Evolutionary conservation across 1,140 invertebrate species (phyloP).

Genomic region (Grapholita molesta): DNA sequence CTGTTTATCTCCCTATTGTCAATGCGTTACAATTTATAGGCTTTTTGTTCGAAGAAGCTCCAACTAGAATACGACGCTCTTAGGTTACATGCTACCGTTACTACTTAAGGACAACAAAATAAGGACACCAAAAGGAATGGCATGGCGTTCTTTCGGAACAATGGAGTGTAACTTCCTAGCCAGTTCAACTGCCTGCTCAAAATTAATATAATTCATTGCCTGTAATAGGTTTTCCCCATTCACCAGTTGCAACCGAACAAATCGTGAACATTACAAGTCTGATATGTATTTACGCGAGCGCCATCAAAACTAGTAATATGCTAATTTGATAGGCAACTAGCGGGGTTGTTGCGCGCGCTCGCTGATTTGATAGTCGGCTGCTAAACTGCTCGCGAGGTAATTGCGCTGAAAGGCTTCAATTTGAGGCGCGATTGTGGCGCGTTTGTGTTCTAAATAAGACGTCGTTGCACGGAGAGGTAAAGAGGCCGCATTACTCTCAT

Average conservation of each 20-base stretch:
- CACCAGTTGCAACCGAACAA: not conserved
- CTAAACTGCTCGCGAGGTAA: slow-evolving; percentile 53
- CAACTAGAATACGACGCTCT: not conserved
- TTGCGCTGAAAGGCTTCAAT: slow-evolving; percentile 69
- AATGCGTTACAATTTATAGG: not conserved
- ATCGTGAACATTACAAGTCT: slow-evolving; percentile 21
- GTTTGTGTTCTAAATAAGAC: slow-evolving; percentile 69
- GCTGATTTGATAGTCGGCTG: slow-evolving; percentile 47
- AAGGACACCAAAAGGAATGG: not conserved
- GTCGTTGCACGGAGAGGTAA: slow-evolving; percentile 56
- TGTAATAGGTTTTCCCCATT: not conserved
- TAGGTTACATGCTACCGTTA: not conserved
- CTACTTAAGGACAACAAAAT: slow-evolving; percentile 2
- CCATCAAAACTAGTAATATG: slow-evolving; percentile 26
- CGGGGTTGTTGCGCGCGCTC: slow-evolving; percentile 33
- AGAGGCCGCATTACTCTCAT: slow-evolving; percentile 67
- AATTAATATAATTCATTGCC: not conserved
- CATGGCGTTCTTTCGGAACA: not conserved
- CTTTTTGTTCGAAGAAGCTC: slow-evolving; percentile 11
- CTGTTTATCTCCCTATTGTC: slow-evolving; percentile 11
- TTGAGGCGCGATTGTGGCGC: slow-evolving; percentile 56
- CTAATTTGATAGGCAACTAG: slow-evolving; percentile 36
- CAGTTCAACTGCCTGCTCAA: not conserved
- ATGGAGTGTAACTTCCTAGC: not conserved
- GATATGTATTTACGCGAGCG: slow-evolving; percentile 23